Evolutionary conservation across 2,888 invertebrate species (phyloP).

Genomic region (Podabrus alpinus): DNA sequence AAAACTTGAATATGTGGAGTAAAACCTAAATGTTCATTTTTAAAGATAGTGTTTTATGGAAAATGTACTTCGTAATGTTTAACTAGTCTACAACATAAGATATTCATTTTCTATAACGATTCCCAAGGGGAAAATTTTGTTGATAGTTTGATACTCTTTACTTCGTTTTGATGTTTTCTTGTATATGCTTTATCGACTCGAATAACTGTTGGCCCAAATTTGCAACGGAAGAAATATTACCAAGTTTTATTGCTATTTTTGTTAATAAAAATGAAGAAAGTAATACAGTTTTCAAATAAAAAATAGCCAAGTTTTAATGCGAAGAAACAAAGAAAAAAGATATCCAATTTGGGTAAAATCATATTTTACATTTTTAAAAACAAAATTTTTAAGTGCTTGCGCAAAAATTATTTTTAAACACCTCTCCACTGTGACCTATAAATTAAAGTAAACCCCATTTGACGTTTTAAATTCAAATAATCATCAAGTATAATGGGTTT

Average conservation of each 20-base stretch:
- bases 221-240: constrained; percentile 13
- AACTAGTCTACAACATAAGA: constrained; percentile 24
- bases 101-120: constrained; percentile 30
- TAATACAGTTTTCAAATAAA: background rate
- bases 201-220: constrained; percentile 24
- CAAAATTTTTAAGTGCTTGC: background rate
- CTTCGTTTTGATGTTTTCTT: constrained; percentile 25
- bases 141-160: constrained; percentile 30
- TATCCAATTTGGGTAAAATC: background rate
- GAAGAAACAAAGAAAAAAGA: background rate
- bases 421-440: background rate
- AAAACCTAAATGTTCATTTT: background rate
- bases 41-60: constrained; percentile 15
- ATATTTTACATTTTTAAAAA: background rate
- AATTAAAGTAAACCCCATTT: background rate
- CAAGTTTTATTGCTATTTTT: constrained; percentile 16
- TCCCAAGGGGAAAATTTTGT: constrained; percentile 25
- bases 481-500: background rate
- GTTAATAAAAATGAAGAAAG: background rate
- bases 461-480: background rate
- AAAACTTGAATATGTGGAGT: background rate
- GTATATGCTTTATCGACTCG: constrained; percentile 28
- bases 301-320: background rate
- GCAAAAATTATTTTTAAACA: background rate
- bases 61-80: constrained; percentile 12